These are phyloP conservation scores for Lucifuga dentata DNA, from an alignment of 2,113 vertebrate genomes.

Conservation along the genomic window DNA sequence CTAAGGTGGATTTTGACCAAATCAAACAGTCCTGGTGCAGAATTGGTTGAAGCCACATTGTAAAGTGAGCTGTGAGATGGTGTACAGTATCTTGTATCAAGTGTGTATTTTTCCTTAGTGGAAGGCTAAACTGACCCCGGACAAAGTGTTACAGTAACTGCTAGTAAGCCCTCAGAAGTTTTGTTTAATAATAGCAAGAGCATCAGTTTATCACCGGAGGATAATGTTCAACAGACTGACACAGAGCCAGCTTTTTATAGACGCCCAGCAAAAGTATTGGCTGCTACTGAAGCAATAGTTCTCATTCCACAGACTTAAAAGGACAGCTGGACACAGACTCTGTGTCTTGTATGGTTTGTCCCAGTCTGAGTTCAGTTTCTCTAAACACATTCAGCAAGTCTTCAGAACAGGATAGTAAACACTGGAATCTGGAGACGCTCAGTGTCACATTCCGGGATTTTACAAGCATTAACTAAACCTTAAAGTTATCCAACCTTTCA, in stretches of 20 bases:
- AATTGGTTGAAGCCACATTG: too few species aligned
- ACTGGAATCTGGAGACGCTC: slow-evolving; percentile 55
- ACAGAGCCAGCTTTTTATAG: slow-evolving; percentile 63
- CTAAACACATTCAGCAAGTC: slow-evolving; percentile 50
- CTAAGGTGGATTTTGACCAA: too few species aligned
- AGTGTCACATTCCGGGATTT: slow-evolving; percentile 55
- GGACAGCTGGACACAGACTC: slow-evolving; percentile 46
- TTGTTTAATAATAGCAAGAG: slow-evolving; percentile 42
- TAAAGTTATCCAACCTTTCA: slow-evolving; percentile 8
- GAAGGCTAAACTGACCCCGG: slow-evolving; percentile 28
- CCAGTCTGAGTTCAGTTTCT: slow-evolving; percentile 14
- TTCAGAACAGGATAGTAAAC: slow-evolving; percentile 59
- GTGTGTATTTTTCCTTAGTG: slow-evolving; percentile 5
- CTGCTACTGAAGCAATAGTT: slow-evolving; percentile 25
- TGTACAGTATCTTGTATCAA: slow-evolving; percentile 7
- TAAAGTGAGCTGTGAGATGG: neutral
- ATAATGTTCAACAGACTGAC: slow-evolving; percentile 40
- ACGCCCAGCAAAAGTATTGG: slow-evolving; percentile 4
- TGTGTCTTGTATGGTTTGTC: slow-evolving; percentile 32
- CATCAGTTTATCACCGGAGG: slow-evolving; percentile 41
- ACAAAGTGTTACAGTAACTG: slow-evolving; percentile 29
- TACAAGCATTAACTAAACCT: slow-evolving; percentile 8
- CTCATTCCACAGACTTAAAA: slow-evolving; percentile 75
- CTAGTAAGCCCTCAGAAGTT: neutral
- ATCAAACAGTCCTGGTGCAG: too few species aligned